phyloP scores from a whole-genome alignment of 2,888 invertebrate genomes.

The Acholoe squamosa region DNA sequence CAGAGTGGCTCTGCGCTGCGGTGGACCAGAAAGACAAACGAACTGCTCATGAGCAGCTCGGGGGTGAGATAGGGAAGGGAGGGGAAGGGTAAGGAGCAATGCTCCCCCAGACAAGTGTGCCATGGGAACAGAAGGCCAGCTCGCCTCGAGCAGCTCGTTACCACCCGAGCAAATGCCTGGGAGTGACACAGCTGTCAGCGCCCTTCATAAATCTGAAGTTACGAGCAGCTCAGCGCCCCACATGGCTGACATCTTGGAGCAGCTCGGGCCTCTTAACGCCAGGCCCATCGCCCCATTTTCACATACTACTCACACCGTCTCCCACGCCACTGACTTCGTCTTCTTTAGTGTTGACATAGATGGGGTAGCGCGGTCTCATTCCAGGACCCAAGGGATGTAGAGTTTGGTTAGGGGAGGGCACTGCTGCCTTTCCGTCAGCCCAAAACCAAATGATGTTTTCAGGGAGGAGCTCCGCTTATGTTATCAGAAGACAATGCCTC shows the following conservation, averaged over 20 bases:
- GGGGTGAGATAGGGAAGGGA: not conserved
- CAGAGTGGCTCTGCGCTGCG: not conserved
- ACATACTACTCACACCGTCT: slow-evolving; percentile 45
- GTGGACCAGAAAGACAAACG: slow-evolving; percentile 36
- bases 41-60: slow-evolving; percentile 14
- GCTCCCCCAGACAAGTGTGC: slow-evolving; percentile 31
- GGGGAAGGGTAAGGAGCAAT: not conserved
- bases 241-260: slow-evolving; percentile 23
- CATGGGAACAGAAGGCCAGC: slow-evolving; percentile 35
- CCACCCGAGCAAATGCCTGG: slow-evolving; percentile 30
- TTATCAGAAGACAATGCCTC: no score
- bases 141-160: not conserved
- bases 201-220: slow-evolving; percentile 54
- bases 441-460: no score
- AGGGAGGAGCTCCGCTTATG: no score
- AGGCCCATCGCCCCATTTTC: slow-evolving; percentile 49
- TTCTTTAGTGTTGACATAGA: no score
- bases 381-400: no score
- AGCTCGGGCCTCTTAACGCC: not conserved
- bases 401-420: no score
- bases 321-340: no score
- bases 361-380: no score
- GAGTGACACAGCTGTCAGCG: slow-evolving; percentile 56
- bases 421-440: no score
- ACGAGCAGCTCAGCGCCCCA: slow-evolving; percentile 16